Evolutionary conservation across 1,140 invertebrate species (phyloP), one percentile per base, ranked within the genome.

Genomic region (Drosophila quadrilineata): DNA sequence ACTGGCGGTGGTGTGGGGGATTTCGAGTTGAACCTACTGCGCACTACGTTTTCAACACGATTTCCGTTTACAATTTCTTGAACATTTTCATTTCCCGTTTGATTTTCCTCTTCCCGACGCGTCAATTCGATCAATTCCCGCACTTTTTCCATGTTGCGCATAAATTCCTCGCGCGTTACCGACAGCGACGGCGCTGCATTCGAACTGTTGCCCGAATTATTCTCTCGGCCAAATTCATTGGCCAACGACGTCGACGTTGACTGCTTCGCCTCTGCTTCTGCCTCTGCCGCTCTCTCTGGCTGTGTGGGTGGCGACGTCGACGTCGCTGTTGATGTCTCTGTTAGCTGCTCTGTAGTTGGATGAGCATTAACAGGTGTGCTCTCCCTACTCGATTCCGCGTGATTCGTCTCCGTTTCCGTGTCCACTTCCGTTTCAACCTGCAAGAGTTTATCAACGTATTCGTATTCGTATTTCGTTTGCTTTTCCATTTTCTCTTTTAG

Each of bases 341-440:
- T 9, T 40, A 17, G 14, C 26, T 26, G 10, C 21, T 24, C 14
- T n/a, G 16, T 16, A 3, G 6, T 9, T 5, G 46, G 60, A 46
- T 43, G 48, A 68, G 65, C 57, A 24, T 87, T 88, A 87, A 88
- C 86, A 88, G 86, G 86, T 88, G 86, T 88, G 76, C 82, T 88
- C 82, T 88, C 86, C 3, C 86, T 71, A 28, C 86, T 85, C 52
- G 79, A 58, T n/a, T 35, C 21, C n/a, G 22, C 22, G n/a, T n/a
- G n/a, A n/a, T 38, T 57, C 19, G 41, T 21, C 52, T 68, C 73
- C 46, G 52, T 56, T 53, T 71, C 76, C 50, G 56, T 84, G 33
- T 80, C 75, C 54, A 71, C 62, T 50, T 80, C 75, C 24, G 71
- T 67, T 62, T 84, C 63, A n/a, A 60, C 63, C 63, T 66, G 63